Conservation (phyloP, 2,888 invertebrate species). For the Phlogophora meticulosa region DNA sequence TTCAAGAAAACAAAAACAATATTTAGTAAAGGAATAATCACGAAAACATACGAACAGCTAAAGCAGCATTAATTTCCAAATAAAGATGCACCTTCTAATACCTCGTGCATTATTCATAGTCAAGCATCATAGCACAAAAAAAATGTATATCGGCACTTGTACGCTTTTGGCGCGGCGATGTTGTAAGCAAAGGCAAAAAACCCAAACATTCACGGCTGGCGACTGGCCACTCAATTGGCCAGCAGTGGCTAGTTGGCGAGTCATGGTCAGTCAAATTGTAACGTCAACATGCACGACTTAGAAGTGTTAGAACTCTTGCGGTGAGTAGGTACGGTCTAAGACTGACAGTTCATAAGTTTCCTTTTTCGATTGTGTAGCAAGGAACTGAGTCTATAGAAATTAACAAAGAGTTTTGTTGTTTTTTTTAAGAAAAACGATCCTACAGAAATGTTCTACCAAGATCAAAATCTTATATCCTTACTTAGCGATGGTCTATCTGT, state of each 20-base stretch:
- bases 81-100: slow-evolving; percentile 14
- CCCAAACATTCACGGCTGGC: slow-evolving; percentile 60
- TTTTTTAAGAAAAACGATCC: no score
- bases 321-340: neutral
- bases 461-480: no score
- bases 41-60: neutral
- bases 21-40: no score
- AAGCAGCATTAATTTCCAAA: neutral
- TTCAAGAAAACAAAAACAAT: no score
- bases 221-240: slow-evolving; percentile 18
- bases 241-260: slow-evolving; percentile 19
- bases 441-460: no score
- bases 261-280: slow-evolving; percentile 60
- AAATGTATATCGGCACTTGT: slow-evolving; percentile 20
- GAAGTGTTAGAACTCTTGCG: slow-evolving; percentile 8
- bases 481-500: no score
- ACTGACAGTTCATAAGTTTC: no score
- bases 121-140: slow-evolving; percentile 18
- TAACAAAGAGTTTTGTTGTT: no score
- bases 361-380: no score
- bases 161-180: slow-evolving; percentile 33
- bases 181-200: slow-evolving; percentile 65
- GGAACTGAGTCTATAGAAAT: no score
- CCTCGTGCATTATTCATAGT: slow-evolving; percentile 38
- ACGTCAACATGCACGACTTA: slow-evolving; percentile 31